Conservation (phyloP, 2,797 vertebrate species). For the Notoglanidium macrostoma region DNA sequence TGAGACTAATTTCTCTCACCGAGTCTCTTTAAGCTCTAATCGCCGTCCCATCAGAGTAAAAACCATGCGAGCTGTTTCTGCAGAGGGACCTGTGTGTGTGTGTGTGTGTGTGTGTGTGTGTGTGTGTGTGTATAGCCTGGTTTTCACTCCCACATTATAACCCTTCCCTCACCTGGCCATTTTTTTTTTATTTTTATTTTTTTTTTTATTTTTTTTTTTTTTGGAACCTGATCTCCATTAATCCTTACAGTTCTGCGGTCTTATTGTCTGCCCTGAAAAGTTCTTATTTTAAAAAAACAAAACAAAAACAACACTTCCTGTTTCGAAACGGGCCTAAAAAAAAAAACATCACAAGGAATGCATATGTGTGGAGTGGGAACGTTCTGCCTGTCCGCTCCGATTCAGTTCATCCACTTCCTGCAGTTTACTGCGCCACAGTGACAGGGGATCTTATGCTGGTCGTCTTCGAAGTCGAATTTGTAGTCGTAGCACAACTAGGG, state of each 20-base stretch:
- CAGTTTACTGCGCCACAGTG: constrained; percentile 98
- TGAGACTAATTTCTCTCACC: constrained; percentile 69
- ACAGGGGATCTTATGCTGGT: constrained; percentile 98
- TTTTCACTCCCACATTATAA: constrained; percentile 11
- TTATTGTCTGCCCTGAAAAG: constrained; percentile 49
- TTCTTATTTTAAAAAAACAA: constrained; percentile 33
- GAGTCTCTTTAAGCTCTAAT: not conserved
- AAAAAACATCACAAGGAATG: constrained; percentile 71
- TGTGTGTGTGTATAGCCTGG: constrained; percentile 31
- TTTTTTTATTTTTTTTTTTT: too few relatives aligned
- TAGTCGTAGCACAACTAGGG: constrained; percentile 93
- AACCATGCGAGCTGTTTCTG: constrained; percentile 35
- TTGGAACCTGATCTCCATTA: constrained; percentile 2
- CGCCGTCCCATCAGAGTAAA: not conserved
- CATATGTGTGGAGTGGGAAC: constrained; percentile 46
- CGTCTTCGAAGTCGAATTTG: constrained; percentile 97
- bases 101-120: constrained; percentile 22
- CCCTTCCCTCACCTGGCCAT: constrained; percentile 3
- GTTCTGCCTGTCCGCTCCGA: constrained; percentile 14
- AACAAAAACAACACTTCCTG: constrained; percentile 13
- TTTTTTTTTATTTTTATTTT: not conserved
- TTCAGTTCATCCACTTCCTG: constrained; percentile 97
- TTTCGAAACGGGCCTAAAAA: constrained; percentile 33
- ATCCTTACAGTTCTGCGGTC: constrained; percentile 57
- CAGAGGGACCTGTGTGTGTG: constrained; percentile 38